phyloP scores from a whole-genome alignment of 2,797 vertebrate genomes.

The Pantherophis vulpinus region DNA sequence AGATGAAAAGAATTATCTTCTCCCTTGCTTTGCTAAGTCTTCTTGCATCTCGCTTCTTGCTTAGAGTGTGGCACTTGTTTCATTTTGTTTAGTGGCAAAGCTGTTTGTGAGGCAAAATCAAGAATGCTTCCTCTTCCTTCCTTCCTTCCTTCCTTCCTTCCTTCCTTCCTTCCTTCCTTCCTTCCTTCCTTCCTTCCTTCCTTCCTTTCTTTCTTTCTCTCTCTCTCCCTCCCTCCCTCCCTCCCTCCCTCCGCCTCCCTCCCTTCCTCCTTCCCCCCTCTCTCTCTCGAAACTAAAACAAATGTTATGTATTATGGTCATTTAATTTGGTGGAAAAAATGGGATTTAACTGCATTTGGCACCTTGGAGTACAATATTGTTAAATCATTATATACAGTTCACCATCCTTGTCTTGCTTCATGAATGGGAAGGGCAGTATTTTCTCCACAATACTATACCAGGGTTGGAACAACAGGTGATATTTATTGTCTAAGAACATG shows the following conservation, averaged over 20 bases:
- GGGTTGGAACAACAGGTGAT: background rate
- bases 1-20: background rate
- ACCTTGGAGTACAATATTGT: background rate
- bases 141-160: too few species aligned
- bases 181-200: fast-evolving
- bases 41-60: background rate
- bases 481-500: background rate
- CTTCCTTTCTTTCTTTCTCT: fast-evolving
- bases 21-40: background rate
- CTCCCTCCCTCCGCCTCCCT: fast-evolving
- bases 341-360: background rate
- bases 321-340: background rate
- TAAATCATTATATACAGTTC: background rate
- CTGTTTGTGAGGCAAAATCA: background rate
- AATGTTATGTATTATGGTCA: background rate
- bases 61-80: background rate
- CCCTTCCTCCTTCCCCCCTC: fast-evolving
- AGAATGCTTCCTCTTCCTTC: background rate
- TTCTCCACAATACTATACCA: background rate
- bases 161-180: too few species aligned
- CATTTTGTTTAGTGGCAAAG: background rate
- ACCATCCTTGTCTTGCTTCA: background rate
- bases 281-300: background rate
- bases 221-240: too few species aligned
- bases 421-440: background rate